A percentile compares a stretch with the other conserved stretches of the same genome.
Evolutionary conservation across 2,113 vertebrate genomes (phyloP).

Genomic region (Thymallus thymallus): DNA sequence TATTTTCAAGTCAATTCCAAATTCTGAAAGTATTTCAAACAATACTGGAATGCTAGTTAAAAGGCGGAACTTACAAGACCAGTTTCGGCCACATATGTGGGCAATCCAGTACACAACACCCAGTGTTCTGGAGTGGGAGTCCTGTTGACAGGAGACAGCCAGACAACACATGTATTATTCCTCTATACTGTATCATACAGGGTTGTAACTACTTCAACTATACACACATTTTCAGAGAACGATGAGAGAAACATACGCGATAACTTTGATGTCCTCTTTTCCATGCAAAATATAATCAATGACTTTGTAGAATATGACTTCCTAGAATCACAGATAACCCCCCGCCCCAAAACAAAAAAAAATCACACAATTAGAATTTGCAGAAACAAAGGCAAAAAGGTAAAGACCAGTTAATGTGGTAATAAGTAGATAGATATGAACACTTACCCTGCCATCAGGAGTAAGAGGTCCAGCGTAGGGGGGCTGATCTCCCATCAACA

Average conservation of each 20-base stretch:
- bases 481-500: slow-evolving; percentile 90
- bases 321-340: slow-evolving; percentile 67
- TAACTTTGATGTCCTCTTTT: slow-evolving; percentile 98
- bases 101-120: slow-evolving; percentile 88
- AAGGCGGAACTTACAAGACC: slow-evolving; percentile 86
- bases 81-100: slow-evolving; percentile 91
- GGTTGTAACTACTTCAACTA: not conserved
- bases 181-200: not conserved
- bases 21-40: too few species aligned
- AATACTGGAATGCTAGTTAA: not conserved
- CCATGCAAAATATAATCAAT: slow-evolving; percentile 96
- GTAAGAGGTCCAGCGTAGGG: slow-evolving; percentile 91
- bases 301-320: slow-evolving; percentile 93
- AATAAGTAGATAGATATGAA: not conserved
- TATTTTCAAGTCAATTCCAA: not conserved
- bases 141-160: slow-evolving; percentile 58
- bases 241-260: slow-evolving; percentile 80
- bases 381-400: not conserved
- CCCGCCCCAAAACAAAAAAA: too few species aligned
- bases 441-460: slow-evolving; percentile 87
- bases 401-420: not conserved
- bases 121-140: slow-evolving; percentile 88
- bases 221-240: too few species aligned
- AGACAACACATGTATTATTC: not conserved
- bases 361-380: not conserved